Percentiles rank a stretch among this genome's conserved stretches.
phyloP scores from a whole-genome alignment of 2,113 vertebrate species.

The Seriola quinqueradiata region DNA sequence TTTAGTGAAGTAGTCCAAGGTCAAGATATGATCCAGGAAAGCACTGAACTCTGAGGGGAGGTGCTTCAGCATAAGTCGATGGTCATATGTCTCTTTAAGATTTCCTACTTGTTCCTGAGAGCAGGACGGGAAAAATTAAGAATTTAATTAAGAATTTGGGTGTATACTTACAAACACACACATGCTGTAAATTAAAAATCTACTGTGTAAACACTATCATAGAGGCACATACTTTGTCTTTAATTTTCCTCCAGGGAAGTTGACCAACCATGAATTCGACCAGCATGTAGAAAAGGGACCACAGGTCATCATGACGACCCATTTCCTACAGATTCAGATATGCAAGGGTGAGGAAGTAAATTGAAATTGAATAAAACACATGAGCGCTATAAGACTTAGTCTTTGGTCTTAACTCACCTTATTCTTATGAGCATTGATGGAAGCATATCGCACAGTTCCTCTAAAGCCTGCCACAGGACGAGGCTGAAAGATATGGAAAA shows the following conservation, averaged over 20 bases:
- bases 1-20: constrained; percentile 96
- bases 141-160: neutral
- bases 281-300: constrained; percentile 99
- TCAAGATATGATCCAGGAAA: constrained; percentile 95
- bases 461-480: constrained; percentile 96
- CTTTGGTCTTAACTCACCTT: constrained; percentile 85
- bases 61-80: constrained; percentile 97
- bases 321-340: constrained; percentile 89
- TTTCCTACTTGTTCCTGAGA: constrained; percentile 97
- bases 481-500: constrained; percentile 82
- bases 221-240: constrained; percentile 91
- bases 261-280: constrained; percentile 97
- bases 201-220: neutral
- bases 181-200: neutral
- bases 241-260: constrained; percentile 98
- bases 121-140: constrained; percentile 5
- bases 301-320: constrained; percentile 98
- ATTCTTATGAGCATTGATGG: constrained; percentile 97
- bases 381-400: neutral
- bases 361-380: neutral
- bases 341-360: neutral
- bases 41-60: constrained; percentile 93
- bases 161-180: neutral
- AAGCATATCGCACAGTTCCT: constrained; percentile 97
- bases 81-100: constrained; percentile 96